Percentiles rank a stretch among this genome's conserved stretches.
Evolutionary conservation across 1,140 invertebrate genomes (phyloP).

Genomic region (Paraescarpia echinospica): DNA sequence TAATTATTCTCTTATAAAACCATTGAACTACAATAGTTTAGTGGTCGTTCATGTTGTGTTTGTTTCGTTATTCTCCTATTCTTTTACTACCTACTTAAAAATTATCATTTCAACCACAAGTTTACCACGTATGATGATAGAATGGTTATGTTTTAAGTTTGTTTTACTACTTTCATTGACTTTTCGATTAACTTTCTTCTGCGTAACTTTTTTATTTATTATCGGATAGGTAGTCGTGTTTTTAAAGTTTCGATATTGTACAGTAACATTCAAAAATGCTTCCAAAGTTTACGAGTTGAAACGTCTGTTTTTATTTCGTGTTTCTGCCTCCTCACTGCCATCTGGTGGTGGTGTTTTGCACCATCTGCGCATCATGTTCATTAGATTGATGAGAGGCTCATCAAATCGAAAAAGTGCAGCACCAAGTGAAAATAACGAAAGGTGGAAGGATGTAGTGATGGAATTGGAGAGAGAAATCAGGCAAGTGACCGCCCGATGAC

Average conservation of each 20-base stretch:
- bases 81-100: background rate
- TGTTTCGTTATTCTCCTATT: background rate
- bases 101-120: background rate
- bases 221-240: background rate
- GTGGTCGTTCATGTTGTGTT: background rate
- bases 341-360: background rate
- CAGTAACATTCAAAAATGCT: background rate
- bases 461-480: slow-evolving; percentile 31
- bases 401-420: slow-evolving; percentile 25
- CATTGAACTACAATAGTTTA: background rate
- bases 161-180: background rate
- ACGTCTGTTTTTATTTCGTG: background rate
- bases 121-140: background rate
- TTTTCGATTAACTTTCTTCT: background rate
- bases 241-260: background rate
- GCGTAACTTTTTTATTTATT: background rate
- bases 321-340: background rate
- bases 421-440: slow-evolving; percentile 28
- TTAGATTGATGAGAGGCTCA: background rate
- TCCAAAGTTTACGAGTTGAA: background rate
- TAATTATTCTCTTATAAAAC: background rate
- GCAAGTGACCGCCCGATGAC: slow-evolving; percentile 18
- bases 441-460: slow-evolving; percentile 31
- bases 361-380: background rate
- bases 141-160: background rate